Base-by-base conservation (phyloP, 2,113 vertebrate genomes). In the Colius striatus region DNA sequence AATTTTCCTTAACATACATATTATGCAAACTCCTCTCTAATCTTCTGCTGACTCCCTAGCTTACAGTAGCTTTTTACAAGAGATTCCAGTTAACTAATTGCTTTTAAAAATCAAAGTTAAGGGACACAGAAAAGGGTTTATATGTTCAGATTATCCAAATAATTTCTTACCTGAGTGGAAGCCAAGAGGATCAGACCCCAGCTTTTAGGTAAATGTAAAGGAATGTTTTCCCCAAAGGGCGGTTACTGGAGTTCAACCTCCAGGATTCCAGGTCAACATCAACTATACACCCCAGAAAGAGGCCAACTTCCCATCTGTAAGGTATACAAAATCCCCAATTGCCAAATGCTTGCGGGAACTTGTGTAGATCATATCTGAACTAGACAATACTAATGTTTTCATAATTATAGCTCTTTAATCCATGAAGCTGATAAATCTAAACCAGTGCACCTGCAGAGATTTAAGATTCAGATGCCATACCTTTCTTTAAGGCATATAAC, bases 21-120 rank as follows among this genome's bases (percentile, higher is more conserved):
- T 27, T 85, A 92, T 21, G 45, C 71, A 95, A 85, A 91, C 38
- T 77, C 61, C 82, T 87, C 65, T 75, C 71, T 67, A 92, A 90
- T 67, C 53, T 89, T 36, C 51, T 32, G 48, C 16, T 81, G 93
- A 67, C 80, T 96, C 76, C 50, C 68, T 27, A 67, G 32, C 32
- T 84, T 81, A 82, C 83, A 88, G 50, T 89, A 75, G 58, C 68
- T 61, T 96, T 48, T 90, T 57, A 87, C 77, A 84, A 45, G 55
- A 88, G 48, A 86, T 74, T 93, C 57, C 72, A 75, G 79, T 65
- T 90, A 79, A 90, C 53, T 47, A 61, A 47, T 55, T 65, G 57
- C 36, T 81, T 63, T 36, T 74, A 91, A 91, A 83, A 78, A 92
- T 50, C 87, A 92, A 80, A 87, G 57, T 36, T 75, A 79, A 76